Base-by-base conservation (phyloP, 1,140 invertebrate genomes). In the Eufriesea mexicana region DNA sequence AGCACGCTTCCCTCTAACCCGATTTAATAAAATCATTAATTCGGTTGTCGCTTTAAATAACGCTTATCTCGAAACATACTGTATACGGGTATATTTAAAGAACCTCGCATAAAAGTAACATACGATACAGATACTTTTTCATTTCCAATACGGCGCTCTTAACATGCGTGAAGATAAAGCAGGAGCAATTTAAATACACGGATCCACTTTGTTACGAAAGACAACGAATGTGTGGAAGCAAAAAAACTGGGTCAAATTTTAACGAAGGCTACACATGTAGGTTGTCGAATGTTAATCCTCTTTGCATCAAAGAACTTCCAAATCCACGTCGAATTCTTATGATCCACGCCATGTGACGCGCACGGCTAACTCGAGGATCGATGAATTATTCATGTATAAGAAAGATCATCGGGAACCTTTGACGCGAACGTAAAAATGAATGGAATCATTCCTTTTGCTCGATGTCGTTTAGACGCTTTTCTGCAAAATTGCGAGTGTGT, bases 311-410 rank as follows among this genome's bases (percentile, higher is more conserved):
- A 70, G n/a, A 25, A 70, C 28, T 70, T 49, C n/a, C 47, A 45
- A 16, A 70, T 25, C n/a, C 23, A 2, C n/a, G 67, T 51, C 49
- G 47, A 70, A 28, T 70, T 28, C 8, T 49, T 10, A 51, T n/a
- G n/a, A 49, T 70, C 7, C 25, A 9, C 23, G 20, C 8, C 42
- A 7, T 25, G n/a, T 35, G 25, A 61, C 7, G n/a, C 23, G 45
- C n/a, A 1, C n/a, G 23, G 8, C 47, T 42, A 9, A 10, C 6
- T 9, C 8, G 35, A 28, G 45, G 2, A 62, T 61, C 10, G 25
- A 20, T 62, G 25, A 75, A 75, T 75, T 62, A 75, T 75, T 62
- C 73, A 35, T 75, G 12, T 16, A n/a, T 25, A 20, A n/a, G 55
- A 10, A 75, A 45, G 18, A 49, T 62, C 57, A 35, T 61, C 73